A percentile compares a stretch with the other conserved stretches of the same genome.
Evolutionary conservation across 1,140 invertebrate species (phyloP).

Genomic region (Ericerus pela): DNA sequence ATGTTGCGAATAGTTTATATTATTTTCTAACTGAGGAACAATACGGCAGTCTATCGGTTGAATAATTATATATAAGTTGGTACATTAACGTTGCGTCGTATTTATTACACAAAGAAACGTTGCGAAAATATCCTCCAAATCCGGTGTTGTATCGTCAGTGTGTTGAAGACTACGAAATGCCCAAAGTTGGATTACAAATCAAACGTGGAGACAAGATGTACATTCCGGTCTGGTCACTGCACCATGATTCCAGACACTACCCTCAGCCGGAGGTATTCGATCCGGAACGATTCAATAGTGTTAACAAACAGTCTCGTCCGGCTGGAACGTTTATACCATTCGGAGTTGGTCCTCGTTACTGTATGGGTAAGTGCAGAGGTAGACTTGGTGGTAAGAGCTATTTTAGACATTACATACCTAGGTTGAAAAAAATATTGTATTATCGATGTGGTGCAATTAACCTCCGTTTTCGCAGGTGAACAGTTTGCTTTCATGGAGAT

Average conservation of each 20-base stretch:
- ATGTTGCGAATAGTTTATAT: too few relatives aligned
- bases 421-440: too few relatives aligned
- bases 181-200: conserved; percentile 38
- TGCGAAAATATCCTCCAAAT: conserved; percentile 31
- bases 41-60: too few relatives aligned
- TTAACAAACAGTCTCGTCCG: conserved; percentile 30
- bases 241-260: conserved; percentile 34
- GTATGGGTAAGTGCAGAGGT: conserved; percentile 37
- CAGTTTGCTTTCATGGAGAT: conserved; percentile 21
- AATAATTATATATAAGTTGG: too few relatives aligned
- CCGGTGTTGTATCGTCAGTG: conserved; percentile 31
- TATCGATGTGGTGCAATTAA: not conserved
- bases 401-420: too few relatives aligned
- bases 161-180: conserved; percentile 35
- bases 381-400: not conserved
- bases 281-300: conserved; percentile 39
- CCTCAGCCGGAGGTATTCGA: conserved; percentile 40
- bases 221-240: conserved; percentile 44
- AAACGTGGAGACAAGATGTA: conserved; percentile 42
- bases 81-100: too few relatives aligned
- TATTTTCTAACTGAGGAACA: too few relatives aligned
- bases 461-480: conserved; percentile 19
- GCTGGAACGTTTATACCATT: conserved; percentile 49
- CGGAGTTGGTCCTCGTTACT: conserved; percentile 55
- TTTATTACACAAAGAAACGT: too few relatives aligned